These are phyloP conservation scores for Coenobita brevimanus DNA, from an alignment of 1,140 invertebrate species.

Conservation along the genomic window DNA sequence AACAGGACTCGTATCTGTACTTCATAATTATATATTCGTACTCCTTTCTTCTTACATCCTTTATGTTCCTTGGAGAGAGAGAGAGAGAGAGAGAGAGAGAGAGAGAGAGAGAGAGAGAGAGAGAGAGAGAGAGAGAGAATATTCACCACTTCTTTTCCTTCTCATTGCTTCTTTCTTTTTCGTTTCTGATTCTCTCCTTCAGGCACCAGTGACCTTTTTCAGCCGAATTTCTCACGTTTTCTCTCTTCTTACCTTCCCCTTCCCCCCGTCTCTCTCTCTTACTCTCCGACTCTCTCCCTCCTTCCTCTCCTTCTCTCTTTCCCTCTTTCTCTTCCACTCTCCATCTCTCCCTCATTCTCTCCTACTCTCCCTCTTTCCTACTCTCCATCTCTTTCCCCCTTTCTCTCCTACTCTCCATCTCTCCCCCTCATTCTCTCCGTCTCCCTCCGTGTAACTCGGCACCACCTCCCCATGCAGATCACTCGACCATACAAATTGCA, in stretches of 20 bases:
- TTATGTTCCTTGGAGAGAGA: neutral
- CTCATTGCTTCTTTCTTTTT: neutral
- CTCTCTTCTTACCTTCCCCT: neutral
- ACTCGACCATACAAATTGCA: constrained; percentile 39
- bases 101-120: neutral
- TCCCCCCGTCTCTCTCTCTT: neutral
- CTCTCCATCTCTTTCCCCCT: neutral
- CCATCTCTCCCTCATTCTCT: neutral
- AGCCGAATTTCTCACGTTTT: neutral
- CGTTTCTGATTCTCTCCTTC: neutral
- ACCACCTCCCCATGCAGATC: constrained; percentile 33
- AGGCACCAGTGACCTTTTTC: neutral
- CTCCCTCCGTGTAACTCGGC: neutral
- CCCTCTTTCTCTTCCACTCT: neutral
- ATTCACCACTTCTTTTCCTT: neutral
- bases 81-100: neutral
- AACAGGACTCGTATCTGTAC: no score
- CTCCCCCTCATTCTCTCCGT: no score
- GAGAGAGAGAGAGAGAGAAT: neutral
- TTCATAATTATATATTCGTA: no score
- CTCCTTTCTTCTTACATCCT: no score
- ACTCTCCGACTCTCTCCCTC: neutral
- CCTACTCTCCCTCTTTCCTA: neutral
- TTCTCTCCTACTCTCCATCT: neutral
- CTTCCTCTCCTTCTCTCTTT: neutral